Evolutionary conservation across 2,888 invertebrate genomes (phyloP).

Genomic region (Taphrorychus bicolor): DNA sequence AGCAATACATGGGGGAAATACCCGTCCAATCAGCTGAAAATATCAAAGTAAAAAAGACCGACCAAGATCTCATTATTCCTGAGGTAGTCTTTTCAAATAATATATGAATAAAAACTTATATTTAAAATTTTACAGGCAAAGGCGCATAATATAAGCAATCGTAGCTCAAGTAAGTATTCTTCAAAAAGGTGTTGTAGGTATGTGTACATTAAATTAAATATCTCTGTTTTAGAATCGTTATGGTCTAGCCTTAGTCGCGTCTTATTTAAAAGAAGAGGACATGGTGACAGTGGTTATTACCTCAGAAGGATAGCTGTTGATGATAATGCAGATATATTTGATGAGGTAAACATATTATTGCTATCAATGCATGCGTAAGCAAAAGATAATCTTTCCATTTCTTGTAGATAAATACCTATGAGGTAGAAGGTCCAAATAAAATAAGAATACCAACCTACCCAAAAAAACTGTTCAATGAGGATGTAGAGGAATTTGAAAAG

Average conservation of each 20-base stretch:
- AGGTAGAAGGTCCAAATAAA: constrained; percentile 38
- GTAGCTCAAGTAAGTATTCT: not conserved
- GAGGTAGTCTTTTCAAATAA: no score
- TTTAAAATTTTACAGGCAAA: not conserved
- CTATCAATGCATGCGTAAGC: no score
- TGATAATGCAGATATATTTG: constrained; percentile 33
- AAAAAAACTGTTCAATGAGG: constrained; percentile 28
- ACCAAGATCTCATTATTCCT: constrained; percentile 58
- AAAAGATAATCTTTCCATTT: not conserved
- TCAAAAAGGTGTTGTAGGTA: not conserved
- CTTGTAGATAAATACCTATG: constrained; percentile 38
- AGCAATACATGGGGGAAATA: constrained; percentile 80
- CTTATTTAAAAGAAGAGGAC: constrained; percentile 4
- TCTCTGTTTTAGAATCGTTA: constrained; percentile 30
- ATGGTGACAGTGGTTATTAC: constrained; percentile 12
- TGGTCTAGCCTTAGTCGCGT: constrained; percentile 18
- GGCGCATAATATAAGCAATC: not conserved
- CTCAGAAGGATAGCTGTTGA: constrained; percentile 34
- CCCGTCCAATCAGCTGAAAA: constrained; percentile 85
- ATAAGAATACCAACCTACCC: constrained; percentile 27
- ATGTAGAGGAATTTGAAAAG: constrained; percentile 48
- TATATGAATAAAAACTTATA: no score
- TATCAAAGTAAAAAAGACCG: constrained; percentile 74
- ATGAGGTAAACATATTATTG: constrained; percentile 14
- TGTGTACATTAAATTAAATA: not conserved